phyloP scores from a whole-genome alignment of 2,888 invertebrate genomes.

The Tinea pellionella region DNA sequence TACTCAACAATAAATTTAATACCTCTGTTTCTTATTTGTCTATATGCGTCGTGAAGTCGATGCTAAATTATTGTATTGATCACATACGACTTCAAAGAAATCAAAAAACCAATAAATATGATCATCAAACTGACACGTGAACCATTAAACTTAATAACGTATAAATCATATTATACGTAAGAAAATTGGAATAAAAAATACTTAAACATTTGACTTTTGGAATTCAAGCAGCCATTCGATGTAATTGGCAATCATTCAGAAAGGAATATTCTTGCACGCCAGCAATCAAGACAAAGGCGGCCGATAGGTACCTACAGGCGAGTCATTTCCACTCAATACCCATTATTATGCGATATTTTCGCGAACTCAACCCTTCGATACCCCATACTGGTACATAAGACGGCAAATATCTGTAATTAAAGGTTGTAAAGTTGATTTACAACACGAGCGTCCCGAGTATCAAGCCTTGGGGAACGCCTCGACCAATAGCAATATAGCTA shows the following conservation, averaged over 20 bases:
- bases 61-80: conserved; percentile 1
- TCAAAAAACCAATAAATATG: conserved; percentile 9
- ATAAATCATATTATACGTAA: conserved; percentile 58
- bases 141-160: conserved; percentile 42
- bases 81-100: not conserved
- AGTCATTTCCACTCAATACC: conserved; percentile 67
- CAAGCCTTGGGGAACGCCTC: conserved; percentile 53
- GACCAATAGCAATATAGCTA: conserved; percentile 41
- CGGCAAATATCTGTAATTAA: conserved; percentile 70
- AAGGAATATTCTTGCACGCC: conserved; percentile 58
- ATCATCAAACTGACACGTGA: conserved; percentile 15
- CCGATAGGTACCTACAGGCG: conserved; percentile 64
- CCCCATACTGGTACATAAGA: conserved; percentile 61
- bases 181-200: conserved; percentile 51
- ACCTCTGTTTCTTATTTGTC: not conserved
- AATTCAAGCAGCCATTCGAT: conserved; percentile 64
- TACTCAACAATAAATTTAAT: not conserved
- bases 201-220: conserved; percentile 51
- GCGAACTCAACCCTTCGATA: conserved; percentile 65
- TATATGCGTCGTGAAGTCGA: not conserved
- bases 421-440: conserved; percentile 70
- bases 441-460: conserved; percentile 49
- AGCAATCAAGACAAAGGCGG: conserved; percentile 67
- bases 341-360: conserved; percentile 70
- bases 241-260: conserved; percentile 69